phyloP scores from a whole-genome alignment of 2,113 vertebrate species.

The Leucopternis melanops region DNA sequence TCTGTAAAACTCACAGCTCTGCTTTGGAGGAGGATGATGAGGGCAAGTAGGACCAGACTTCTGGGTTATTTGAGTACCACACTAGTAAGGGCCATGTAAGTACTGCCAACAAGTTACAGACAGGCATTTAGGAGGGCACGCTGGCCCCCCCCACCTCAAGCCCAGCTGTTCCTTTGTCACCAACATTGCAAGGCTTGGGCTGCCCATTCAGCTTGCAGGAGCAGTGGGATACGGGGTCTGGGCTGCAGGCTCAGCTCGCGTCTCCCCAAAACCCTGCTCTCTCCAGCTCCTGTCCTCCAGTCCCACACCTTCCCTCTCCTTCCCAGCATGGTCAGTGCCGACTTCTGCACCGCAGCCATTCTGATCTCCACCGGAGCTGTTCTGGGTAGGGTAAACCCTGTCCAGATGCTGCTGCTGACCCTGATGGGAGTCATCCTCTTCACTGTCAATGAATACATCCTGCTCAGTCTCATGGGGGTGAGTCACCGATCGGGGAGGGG shows the following conservation, averaged over 20 bases:
- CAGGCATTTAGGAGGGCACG: not conserved
- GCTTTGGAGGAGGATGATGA: not conserved
- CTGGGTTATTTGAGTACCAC: not conserved
- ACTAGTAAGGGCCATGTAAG: not conserved
- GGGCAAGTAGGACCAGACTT: not conserved
- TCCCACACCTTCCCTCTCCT: not conserved
- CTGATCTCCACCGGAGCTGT: constrained; percentile 87
- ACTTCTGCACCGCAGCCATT: constrained; percentile 83
- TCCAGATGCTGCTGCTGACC: constrained; percentile 84
- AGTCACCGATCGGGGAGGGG: not conserved
- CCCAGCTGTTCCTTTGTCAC: not conserved
- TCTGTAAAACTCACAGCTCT: not conserved
- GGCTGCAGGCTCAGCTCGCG: not conserved
- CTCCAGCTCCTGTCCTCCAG: accelerated
- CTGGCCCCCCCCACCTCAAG: not conserved
- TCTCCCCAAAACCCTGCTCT: not conserved
- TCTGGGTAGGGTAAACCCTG: constrained; percentile 83
- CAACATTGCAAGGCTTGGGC: not conserved
- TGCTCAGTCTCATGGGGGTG: constrained; percentile 77
- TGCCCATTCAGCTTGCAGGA: not conserved
- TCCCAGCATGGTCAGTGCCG: constrained; percentile 87
- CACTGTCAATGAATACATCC: constrained; percentile 79
- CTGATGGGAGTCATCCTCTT: constrained; percentile 83
- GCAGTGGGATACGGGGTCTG: accelerated
- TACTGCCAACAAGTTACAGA: not conserved